Conservation (phyloP, 2,797 vertebrate species). For the Serranus cabrilla region DNA sequence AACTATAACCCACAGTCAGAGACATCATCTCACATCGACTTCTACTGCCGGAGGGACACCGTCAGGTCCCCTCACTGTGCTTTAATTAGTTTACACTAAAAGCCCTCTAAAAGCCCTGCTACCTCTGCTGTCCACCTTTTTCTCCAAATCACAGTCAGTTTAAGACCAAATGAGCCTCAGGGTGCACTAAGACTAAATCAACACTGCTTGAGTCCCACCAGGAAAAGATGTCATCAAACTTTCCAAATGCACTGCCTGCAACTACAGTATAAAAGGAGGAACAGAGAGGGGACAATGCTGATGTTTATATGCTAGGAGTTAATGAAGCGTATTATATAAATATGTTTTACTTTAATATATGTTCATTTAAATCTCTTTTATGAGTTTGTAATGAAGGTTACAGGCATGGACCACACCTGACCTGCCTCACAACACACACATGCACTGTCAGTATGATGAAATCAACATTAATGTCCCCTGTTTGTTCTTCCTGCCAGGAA, state of each 20-base stretch:
- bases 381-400: background rate
- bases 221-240: conserved; percentile 31
- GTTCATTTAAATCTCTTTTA: background rate
- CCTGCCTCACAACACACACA: background rate
- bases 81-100: conserved; percentile 9
- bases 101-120: conserved; percentile 4
- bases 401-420: background rate
- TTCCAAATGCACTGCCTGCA: conserved; percentile 51
- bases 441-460: background rate
- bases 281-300: conserved; percentile 2
- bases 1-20: background rate
- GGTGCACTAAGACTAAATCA: conserved; percentile 15
- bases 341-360: background rate
- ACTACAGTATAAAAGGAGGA: conserved; percentile 3
- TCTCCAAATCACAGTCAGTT: background rate
- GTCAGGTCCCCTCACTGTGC: background rate
- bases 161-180: conserved; percentile 46
- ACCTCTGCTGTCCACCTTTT: conserved; percentile 22
- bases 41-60: conserved; percentile 6
- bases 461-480: background rate
- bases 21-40: background rate
- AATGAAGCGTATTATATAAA: background rate
- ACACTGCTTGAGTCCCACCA: background rate
- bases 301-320: background rate
- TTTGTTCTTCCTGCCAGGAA: conserved; percentile 14